Evolutionary conservation across 2,888 invertebrate genomes (phyloP).

Genomic region (Amblyjoppa proteus): DNA sequence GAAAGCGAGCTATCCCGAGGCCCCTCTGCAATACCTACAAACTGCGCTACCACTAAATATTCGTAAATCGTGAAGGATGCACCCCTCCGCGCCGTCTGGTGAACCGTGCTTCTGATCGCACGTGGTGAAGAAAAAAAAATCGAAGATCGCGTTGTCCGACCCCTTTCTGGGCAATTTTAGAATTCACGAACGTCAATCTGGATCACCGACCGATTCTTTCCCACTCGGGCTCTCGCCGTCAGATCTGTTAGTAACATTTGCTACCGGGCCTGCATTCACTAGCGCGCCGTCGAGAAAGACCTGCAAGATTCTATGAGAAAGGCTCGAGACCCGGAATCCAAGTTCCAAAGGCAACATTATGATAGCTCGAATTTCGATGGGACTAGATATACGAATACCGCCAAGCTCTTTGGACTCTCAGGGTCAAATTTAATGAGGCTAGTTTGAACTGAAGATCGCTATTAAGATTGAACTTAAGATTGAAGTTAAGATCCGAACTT

Average conservation of each 20-base stretch:
- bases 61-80: conserved; percentile 62
- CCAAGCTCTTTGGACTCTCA: not conserved
- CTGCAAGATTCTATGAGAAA: not conserved
- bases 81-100: not conserved
- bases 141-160: not conserved
- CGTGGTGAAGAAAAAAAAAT: conserved; percentile 27
- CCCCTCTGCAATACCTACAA: conserved; percentile 15
- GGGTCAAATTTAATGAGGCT: too few species aligned
- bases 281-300: not conserved
- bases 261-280: not conserved
- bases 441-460: too few species aligned
- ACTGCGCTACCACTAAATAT: conserved; percentile 67
- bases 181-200: conserved; percentile 1
- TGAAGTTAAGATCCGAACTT: too few species aligned
- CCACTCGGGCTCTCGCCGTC: not conserved
- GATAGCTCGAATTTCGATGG: not conserved
- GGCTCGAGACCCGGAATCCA: not conserved
- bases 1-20: conserved; percentile 51
- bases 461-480: too few species aligned
- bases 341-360: not conserved
- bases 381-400: not conserved
- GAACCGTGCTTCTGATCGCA: conserved; percentile 15
- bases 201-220: not conserved
- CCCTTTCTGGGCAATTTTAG: conserved; percentile 13
- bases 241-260: not conserved